Evolutionary conservation across 1,140 invertebrate genomes (phyloP).

Genomic region (Goniozus legneri): DNA sequence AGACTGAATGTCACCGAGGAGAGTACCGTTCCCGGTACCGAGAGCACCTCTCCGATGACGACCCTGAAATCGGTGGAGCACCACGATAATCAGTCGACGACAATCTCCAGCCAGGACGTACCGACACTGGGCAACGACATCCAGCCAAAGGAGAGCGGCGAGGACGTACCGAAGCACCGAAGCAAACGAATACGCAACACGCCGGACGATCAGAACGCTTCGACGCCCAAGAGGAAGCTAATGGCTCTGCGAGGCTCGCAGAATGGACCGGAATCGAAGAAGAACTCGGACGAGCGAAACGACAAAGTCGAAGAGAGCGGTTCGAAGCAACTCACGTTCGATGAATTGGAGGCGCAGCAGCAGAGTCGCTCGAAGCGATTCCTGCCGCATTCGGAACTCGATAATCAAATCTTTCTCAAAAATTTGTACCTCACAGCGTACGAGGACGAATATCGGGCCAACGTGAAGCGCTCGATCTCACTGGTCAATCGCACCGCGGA

Average conservation of each 20-base stretch:
- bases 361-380: constrained; percentile 45
- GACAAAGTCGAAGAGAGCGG: constrained; percentile 20
- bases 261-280: background rate
- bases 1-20: constrained; percentile 39
- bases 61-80: constrained; percentile 6
- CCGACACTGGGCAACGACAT: constrained; percentile 41
- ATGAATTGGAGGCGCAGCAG: constrained; percentile 32
- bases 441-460: constrained; percentile 47
- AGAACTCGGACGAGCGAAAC: constrained; percentile 8
- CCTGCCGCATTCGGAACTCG: constrained; percentile 38
- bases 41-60: background rate
- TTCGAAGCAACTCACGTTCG: constrained; percentile 28
- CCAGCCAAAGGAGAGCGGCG: constrained; percentile 29
- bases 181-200: constrained; percentile 47
- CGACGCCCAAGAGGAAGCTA: constrained; percentile 39
- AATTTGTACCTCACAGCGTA: constrained; percentile 49
- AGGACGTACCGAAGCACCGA: constrained; percentile 42
- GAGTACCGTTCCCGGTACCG: background rate
- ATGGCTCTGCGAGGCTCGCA: constrained; percentile 24
- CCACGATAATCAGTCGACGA: constrained; percentile 18
- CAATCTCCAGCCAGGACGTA: constrained; percentile 13
- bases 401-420: constrained; percentile 51
- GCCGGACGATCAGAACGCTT: constrained; percentile 23
- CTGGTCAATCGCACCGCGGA: constrained; percentile 26
- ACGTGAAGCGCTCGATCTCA: constrained; percentile 47